Percentiles rank a stretch among this genome's conserved stretches.
Evolutionary conservation across 2,113 vertebrate genomes (phyloP).

Genomic region (Eclectus roratus): DNA sequence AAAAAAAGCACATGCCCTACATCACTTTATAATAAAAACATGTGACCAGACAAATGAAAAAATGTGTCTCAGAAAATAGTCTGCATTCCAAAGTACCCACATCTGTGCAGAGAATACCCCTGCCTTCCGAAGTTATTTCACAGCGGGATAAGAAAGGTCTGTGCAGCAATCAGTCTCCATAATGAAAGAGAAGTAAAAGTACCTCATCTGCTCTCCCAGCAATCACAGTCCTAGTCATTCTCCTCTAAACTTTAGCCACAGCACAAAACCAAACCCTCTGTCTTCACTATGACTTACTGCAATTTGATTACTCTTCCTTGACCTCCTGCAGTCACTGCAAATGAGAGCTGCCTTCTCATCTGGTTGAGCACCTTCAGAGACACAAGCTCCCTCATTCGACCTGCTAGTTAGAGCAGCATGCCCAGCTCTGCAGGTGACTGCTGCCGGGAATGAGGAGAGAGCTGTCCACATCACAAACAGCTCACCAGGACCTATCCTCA

Average conservation of each 20-base stretch:
- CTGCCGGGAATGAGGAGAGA: neutral
- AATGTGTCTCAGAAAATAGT: neutral
- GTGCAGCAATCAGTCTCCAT: neutral
- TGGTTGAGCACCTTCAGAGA: neutral
- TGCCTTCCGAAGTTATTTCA: neutral
- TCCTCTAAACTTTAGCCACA: neutral
- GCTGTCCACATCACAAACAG: rapidly evolving
- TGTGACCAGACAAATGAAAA: neutral
- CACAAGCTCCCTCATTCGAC: rapidly evolving
- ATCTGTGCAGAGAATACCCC: neutral
- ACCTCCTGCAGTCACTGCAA: neutral
- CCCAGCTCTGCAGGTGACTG: rapidly evolving
- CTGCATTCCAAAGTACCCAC: neutral
- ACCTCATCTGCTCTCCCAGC: neutral
- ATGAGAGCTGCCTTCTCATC: neutral
- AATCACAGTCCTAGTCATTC: neutral
- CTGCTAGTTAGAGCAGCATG: neutral
- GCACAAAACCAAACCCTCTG: neutral
- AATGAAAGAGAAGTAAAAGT: neutral
- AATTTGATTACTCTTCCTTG: neutral
- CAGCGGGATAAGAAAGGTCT: neutral
- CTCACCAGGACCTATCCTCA: neutral
- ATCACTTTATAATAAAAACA: conserved; percentile 2
- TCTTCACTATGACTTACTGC: neutral
- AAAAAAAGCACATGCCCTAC: neutral